Evolutionary conservation across 2,797 vertebrate species (phyloP).

Genomic region (Uromys caudimaculatus): DNA sequence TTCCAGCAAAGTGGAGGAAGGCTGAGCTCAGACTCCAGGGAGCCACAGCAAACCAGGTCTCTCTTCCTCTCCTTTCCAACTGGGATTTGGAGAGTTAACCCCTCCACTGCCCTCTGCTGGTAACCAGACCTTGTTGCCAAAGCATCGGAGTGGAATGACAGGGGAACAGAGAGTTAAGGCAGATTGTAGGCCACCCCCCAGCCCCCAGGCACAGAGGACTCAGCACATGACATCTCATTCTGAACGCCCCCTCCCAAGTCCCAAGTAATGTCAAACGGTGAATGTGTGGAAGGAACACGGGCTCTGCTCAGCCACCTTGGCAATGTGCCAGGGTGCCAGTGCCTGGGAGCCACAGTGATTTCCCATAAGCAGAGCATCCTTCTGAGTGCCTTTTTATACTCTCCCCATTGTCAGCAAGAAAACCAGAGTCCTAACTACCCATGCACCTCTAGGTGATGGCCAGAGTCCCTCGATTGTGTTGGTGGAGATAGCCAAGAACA

Average conservation of each 20-base stretch:
- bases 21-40: slow-evolving; percentile 25
- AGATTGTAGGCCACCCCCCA: slow-evolving; percentile 31
- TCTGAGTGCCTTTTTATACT: not conserved
- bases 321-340: not conserved
- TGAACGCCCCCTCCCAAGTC: not conserved
- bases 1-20: slow-evolving; percentile 58
- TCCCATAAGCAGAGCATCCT: not conserved
- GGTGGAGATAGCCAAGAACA: not conserved
- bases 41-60: slow-evolving; percentile 82
- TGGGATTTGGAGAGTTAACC: slow-evolving; percentile 73
- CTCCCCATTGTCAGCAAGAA: not conserved
- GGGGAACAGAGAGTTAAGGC: slow-evolving; percentile 63
- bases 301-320: not conserved
- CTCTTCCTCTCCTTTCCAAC: slow-evolving; percentile 75
- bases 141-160: not conserved
- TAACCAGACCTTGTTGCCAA: rapidly evolving
- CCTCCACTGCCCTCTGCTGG: slow-evolving; percentile 79
- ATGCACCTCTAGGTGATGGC: not conserved
- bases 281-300: rapidly evolving
- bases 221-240: slow-evolving; percentile 47
- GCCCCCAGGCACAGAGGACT: not conserved
- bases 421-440: not conserved
- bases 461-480: not conserved
- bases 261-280: not conserved
- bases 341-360: not conserved